These are phyloP conservation scores for Lipophrys pholis DNA, from an alignment of 2,113 vertebrate genomes.

Conservation along the genomic window DNA sequence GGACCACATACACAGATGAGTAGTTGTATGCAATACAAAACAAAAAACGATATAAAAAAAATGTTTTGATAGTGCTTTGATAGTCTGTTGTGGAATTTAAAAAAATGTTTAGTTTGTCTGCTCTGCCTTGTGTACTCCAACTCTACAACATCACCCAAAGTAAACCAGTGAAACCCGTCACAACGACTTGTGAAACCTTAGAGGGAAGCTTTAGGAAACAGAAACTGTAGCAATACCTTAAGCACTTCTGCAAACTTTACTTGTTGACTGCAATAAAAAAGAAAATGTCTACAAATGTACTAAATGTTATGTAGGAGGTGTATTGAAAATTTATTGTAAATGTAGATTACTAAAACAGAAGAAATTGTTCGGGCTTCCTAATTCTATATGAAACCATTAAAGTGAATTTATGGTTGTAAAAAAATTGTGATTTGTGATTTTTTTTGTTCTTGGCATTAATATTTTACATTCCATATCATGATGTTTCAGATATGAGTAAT, in stretches of 20 bases:
- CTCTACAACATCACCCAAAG: constrained; percentile 35
- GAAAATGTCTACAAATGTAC: constrained; percentile 78
- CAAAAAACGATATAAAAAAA: constrained; percentile 9
- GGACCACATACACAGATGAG: constrained; percentile 50
- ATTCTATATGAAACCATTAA: constrained; percentile 64
- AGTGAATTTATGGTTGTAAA: constrained; percentile 62
- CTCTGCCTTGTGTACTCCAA: constrained; percentile 52
- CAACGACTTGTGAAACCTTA: constrained; percentile 43
- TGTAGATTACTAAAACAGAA: constrained; percentile 62
- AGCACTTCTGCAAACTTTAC: constrained; percentile 78
- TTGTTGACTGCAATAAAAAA: constrained; percentile 84
- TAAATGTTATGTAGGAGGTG: constrained; percentile 70
- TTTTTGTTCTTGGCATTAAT: neutral
- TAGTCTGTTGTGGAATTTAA: constrained; percentile 32
- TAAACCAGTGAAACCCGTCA: constrained; percentile 55
- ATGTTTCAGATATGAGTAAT: no score
- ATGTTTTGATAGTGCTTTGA: constrained; percentile 40
- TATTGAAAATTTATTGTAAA: constrained; percentile 72
- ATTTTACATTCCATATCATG: no score
- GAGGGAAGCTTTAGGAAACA: constrained; percentile 53
- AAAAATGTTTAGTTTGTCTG: constrained; percentile 48
- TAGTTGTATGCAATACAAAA: constrained; percentile 54
- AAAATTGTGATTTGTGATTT: constrained; percentile 26
- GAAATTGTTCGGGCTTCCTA: constrained; percentile 57
- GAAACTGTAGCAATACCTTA: constrained; percentile 84